These are phyloP conservation scores for Phyllostomus discolor DNA, from an alignment of 2,113 vertebrate genomes.

Conservation along the genomic window DNA sequence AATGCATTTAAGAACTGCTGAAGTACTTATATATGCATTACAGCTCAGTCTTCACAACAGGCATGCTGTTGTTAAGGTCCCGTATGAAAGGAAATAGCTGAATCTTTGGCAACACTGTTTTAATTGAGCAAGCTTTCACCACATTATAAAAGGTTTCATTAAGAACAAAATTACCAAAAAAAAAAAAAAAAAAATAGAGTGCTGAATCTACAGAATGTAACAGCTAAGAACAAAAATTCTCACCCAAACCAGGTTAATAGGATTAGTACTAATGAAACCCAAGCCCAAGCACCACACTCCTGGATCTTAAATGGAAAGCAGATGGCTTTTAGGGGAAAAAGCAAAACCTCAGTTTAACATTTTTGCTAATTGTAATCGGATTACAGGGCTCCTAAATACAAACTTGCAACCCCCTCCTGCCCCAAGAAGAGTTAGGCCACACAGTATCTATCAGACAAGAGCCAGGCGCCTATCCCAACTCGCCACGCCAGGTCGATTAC, in stretches of 20 bases:
- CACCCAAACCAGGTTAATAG: not conserved
- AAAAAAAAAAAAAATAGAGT: not conserved
- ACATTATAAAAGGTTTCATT: not conserved
- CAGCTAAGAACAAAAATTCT: not conserved
- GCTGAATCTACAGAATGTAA: not conserved
- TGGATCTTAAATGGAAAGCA: not conserved
- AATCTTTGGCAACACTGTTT: not conserved
- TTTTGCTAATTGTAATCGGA: not conserved
- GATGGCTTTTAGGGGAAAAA: not conserved
- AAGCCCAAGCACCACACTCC: not conserved
- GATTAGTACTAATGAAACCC: not conserved
- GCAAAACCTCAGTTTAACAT: not conserved
- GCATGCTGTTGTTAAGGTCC: not conserved
- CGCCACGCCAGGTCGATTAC: conserved; percentile 65
- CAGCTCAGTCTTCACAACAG: not conserved
- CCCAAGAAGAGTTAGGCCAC: not conserved
- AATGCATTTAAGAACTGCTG: not conserved
- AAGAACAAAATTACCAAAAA: conserved; percentile 9
- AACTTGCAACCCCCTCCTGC: not conserved
- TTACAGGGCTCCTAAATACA: not conserved
- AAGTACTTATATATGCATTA: not conserved
- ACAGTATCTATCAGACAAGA: not conserved
- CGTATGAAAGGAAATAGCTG: not conserved
- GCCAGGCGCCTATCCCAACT: not conserved
- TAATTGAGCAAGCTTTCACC: not conserved